phyloP scores from a whole-genome alignment of 2,113 vertebrate genomes.

The Vidua macroura region DNA sequence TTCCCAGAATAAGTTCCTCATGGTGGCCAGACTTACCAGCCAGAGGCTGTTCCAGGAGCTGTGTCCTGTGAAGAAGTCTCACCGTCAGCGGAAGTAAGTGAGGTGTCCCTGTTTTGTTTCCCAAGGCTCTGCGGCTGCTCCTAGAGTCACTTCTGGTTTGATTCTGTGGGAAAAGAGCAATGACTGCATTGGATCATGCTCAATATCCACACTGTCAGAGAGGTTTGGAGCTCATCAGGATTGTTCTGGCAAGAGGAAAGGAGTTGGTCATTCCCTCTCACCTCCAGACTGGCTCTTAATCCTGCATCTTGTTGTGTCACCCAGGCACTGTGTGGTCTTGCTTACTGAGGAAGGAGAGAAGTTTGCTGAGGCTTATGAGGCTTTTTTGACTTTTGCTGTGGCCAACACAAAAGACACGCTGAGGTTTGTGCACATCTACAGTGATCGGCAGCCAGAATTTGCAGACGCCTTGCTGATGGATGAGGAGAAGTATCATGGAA shows the following conservation, averaged over 20 bases:
- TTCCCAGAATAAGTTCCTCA: conserved; percentile 90
- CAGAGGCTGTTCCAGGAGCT: conserved; percentile 94
- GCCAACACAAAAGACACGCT: conserved; percentile 86
- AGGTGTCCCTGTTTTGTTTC: fast-evolving
- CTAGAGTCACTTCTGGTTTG: neutral
- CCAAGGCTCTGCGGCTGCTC: neutral
- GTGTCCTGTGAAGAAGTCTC: conserved; percentile 92
- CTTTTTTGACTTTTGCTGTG: conserved; percentile 87
- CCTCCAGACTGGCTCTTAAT: neutral
- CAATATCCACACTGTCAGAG: neutral
- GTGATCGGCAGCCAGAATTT: conserved; percentile 83
- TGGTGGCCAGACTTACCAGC: conserved; percentile 87
- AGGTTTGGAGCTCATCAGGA: neutral
- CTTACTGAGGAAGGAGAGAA: conserved; percentile 81
- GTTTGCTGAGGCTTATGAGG: conserved; percentile 75
- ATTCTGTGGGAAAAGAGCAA: neutral
- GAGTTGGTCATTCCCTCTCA: neutral
- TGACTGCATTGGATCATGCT: neutral
- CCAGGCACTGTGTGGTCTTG: conserved; percentile 89
- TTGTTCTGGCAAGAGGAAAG: neutral
- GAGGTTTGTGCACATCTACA: conserved; percentile 87
- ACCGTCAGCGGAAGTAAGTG: conserved; percentile 90
- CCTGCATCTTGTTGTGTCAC: neutral
- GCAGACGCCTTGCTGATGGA: conserved; percentile 76
- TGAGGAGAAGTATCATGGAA: conserved; percentile 68